phyloP scores from a whole-genome alignment of 30 jellyfish, hydroid and myxozoan species.

The Aurelia aurita region DNA sequence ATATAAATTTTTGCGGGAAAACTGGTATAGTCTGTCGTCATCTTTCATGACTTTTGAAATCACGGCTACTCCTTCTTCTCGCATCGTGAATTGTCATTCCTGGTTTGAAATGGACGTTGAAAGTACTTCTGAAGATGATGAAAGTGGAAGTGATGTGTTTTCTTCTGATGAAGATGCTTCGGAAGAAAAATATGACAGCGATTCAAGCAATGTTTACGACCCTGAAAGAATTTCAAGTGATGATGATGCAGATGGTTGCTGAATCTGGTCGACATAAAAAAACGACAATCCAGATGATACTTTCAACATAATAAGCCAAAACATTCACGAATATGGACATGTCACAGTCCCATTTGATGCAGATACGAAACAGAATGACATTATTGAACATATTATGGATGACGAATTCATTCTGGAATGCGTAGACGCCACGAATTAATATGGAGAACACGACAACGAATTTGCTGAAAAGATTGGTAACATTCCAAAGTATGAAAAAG shows the following conservation, averaged over 20 bases:
- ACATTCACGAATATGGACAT: conserved; percentile 10
- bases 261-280: conserved; percentile 9
- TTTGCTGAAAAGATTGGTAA: conserved; percentile 12
- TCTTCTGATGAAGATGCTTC: conserved; percentile 6
- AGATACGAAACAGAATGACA: background rate
- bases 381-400: too few species aligned
- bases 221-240: conserved; percentile 20
- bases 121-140: too few species aligned
- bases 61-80: too few species aligned
- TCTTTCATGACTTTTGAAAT: too few species aligned
- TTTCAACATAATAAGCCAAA: conserved; percentile 7
- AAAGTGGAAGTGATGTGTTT: too few species aligned
- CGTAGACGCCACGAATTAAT: background rate
- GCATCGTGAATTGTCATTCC: too few species aligned
- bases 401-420: background rate
- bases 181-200: conserved; percentile 1
- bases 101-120: too few species aligned
- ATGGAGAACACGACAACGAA: background rate
- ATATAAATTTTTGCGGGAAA: too few species aligned
- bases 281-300: conserved; percentile 4
- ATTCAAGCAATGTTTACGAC: conserved; percentile 15
- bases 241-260: conserved; percentile 31
- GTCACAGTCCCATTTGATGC: conserved; percentile 6
- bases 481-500: background rate
- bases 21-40: too few species aligned